Evolutionary conservation across 1,140 invertebrate genomes (phyloP).

Genomic region (Tachypleus tridentatus): DNA sequence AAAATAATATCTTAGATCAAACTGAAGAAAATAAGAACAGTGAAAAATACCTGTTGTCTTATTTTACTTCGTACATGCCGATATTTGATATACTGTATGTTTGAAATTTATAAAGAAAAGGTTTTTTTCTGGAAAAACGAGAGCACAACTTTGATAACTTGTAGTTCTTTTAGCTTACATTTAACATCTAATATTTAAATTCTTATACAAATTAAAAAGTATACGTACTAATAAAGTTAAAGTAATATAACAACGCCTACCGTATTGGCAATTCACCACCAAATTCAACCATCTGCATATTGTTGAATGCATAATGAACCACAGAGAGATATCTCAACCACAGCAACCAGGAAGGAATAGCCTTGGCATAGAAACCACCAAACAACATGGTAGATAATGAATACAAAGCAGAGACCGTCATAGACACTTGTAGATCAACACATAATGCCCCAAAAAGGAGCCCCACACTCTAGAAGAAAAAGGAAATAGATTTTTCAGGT

Average conservation of each 20-base stretch:
- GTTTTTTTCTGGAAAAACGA: too few relatives aligned
- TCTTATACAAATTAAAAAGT: too few relatives aligned
- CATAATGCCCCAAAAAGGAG: constrained; percentile 69
- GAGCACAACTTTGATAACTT: too few relatives aligned
- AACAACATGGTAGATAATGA: constrained; percentile 67
- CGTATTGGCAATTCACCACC: constrained; percentile 51
- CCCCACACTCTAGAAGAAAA: constrained; percentile 53
- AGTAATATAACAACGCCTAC: constrained; percentile 35
- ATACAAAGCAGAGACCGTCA: constrained; percentile 64
- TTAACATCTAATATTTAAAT: too few relatives aligned
- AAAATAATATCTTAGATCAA: too few relatives aligned
- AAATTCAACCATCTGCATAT: constrained; percentile 75
- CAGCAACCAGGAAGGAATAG: constrained; percentile 59
- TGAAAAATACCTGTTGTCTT: too few relatives aligned
- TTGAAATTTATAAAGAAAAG: too few relatives aligned
- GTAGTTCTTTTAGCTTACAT: too few relatives aligned
- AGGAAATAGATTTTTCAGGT: background rate
- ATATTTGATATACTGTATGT: too few relatives aligned
- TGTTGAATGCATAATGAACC: constrained; percentile 73
- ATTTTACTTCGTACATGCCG: too few relatives aligned
- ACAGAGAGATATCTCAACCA: constrained; percentile 63
- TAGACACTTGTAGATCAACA: constrained; percentile 64
- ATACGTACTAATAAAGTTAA: too few relatives aligned
- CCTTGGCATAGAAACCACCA: constrained; percentile 65
- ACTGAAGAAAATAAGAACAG: too few relatives aligned